Evolutionary conservation across 1,140 invertebrate species (phyloP), one percentile per base, ranked within the genome.

Genomic region (Diploscapter pachys): DNA sequence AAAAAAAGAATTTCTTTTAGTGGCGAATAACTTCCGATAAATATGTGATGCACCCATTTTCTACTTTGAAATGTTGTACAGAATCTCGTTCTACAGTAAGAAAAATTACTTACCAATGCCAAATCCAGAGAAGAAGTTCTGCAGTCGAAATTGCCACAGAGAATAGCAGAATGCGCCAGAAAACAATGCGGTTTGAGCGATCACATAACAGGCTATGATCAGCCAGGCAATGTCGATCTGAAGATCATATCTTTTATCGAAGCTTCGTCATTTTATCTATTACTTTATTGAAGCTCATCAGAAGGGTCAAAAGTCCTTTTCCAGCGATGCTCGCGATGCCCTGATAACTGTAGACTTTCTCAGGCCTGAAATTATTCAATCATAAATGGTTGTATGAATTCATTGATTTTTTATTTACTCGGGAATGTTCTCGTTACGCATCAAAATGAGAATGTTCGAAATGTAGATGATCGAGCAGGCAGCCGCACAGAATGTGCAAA

Each of bases 91-190:
- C 31, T 31, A 31, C 31, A 31, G 31, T 31, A 31, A 31, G 31
- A 31, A 31, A 31, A 31, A 31, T 1, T 31, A 31, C 31, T 49
- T 48, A 74, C 73, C 73, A 2, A 74, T 74, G 62, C 73, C 73
- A 67, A 74, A 62, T 5, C 73, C 73, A 69, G 73, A 65, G 57
- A 74, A 74, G 3, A 64, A 65, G 56, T 74, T 74, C 64, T 74
- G 73, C n/a, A 63, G 9, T 62, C 73, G 51, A 48, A 74, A 74
- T 50, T 54, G 63, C 73, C 73, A 74, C 13, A 74, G 9, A 5
- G 54, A 55, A 54, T 74, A 74, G 59, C 73, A 74, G 65, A 62
- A 74, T 4, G 64, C 13, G 9, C 65, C 73, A 69, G 66, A 68
- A 5, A 64, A 74, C 11, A 74, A 52, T 56, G 63, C 62, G 49